A percentile compares a stretch with the other conserved stretches of the same genome.
phyloP scores from a whole-genome alignment of 2,797 vertebrate species.

The Sebastes kiyomatsui region DNA sequence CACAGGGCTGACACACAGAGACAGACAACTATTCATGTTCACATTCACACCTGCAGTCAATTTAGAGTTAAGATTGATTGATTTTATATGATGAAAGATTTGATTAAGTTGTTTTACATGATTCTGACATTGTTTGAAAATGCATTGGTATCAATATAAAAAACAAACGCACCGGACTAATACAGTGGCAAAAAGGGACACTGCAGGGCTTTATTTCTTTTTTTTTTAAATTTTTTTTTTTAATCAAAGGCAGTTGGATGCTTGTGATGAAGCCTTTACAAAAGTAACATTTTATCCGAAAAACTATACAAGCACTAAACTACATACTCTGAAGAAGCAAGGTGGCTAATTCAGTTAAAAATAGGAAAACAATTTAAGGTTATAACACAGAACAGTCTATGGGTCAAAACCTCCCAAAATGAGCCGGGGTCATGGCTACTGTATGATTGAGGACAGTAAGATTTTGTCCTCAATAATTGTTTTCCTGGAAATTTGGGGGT shows the following conservation, averaged over 20 bases:
- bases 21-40: too few species aligned
- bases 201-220: conserved; percentile 90
- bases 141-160: conserved; percentile 86
- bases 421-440: not conserved
- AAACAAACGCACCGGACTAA: conserved; percentile 75
- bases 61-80: too few species aligned
- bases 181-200: conserved; percentile 95
- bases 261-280: conserved; percentile 99
- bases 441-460: not conserved
- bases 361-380: conserved; percentile 74
- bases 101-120: conserved; percentile 66
- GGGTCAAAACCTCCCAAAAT: not conserved
- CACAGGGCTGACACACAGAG: too few species aligned
- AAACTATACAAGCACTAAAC: conserved; percentile 99
- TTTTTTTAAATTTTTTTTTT: conserved; percentile 50
- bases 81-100: conserved; percentile 51
- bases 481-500: not conserved
- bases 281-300: conserved; percentile 97
- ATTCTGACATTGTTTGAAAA: conserved; percentile 78
- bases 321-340: conserved; percentile 99
- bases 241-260: conserved; percentile 96
- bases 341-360: conserved; percentile 99
- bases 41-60: too few species aligned
- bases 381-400: not conserved
- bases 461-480: not conserved